Conservation (phyloP, 2,797 vertebrate species). For the Acipenser transmontanus region DNA sequence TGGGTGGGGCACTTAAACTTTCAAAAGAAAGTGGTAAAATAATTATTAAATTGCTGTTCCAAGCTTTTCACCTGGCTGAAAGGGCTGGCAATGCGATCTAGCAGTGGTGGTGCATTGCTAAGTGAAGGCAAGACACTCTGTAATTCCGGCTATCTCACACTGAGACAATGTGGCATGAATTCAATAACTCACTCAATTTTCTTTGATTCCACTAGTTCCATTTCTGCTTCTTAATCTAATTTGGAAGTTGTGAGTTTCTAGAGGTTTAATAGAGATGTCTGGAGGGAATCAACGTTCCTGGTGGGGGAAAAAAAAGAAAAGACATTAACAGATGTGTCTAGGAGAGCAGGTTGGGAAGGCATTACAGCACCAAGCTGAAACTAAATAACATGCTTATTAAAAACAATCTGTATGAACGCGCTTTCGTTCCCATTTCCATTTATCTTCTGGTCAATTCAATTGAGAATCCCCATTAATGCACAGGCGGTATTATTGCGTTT, state of each 20-base stretch:
- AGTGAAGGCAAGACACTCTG: conserved; percentile 14
- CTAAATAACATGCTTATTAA: conserved; percentile 59
- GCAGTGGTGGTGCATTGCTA: background rate
- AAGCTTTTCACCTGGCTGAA: background rate
- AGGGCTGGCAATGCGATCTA: background rate
- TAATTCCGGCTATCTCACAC: conserved; percentile 38
- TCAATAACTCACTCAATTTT: conserved; percentile 55
- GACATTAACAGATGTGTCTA: conserved; percentile 54
- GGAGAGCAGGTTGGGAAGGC: conserved; percentile 38
- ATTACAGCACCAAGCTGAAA: conserved; percentile 43
- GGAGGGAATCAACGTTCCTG: conserved; percentile 51
- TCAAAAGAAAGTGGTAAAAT: background rate
- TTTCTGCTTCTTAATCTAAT: conserved; percentile 55
- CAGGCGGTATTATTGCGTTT: conserved; percentile 47
- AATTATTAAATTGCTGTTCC: no score
- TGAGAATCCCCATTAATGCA: conserved; percentile 47
- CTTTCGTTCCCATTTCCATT: conserved; percentile 52
- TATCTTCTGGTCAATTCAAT: conserved; percentile 54
- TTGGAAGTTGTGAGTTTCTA: conserved; percentile 58
- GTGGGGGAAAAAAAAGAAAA: conserved; percentile 19
- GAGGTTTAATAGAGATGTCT: conserved; percentile 57
- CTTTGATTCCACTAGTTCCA: conserved; percentile 50
- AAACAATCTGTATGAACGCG: conserved; percentile 50
- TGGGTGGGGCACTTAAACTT: no score
- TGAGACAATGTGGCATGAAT: conserved; percentile 55